Evolutionary conservation across 2,888 invertebrate species (phyloP).

Genomic region (Limnephilus lunatus): DNA sequence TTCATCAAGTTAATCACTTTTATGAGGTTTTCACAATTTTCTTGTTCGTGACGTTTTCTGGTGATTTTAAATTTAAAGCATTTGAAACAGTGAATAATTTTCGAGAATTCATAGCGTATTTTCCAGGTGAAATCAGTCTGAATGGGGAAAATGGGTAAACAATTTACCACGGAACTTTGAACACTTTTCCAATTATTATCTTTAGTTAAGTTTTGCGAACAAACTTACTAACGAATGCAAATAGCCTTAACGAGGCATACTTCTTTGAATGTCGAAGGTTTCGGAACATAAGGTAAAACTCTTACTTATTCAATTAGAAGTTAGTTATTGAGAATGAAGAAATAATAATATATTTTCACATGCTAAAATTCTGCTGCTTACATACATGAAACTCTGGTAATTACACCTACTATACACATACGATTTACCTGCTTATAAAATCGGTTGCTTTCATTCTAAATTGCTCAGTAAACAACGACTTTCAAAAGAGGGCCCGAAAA

Average conservation of each 20-base stretch:
- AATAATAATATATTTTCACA: too few relatives aligned
- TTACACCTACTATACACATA: not conserved
- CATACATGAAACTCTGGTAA: not conserved
- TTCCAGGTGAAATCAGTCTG: not conserved
- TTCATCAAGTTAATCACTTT: not conserved
- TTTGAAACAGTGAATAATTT: not conserved
- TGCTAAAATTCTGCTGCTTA: not conserved
- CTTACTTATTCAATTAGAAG: not conserved
- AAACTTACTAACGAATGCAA: constrained; percentile 34
- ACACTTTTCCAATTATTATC: constrained; percentile 28
- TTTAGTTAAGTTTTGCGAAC: not conserved
- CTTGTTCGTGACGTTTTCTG: too few relatives aligned
- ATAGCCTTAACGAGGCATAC: constrained; percentile 33
- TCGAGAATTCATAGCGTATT: not conserved
- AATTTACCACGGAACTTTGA: constrained; percentile 15
- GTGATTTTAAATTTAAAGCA: not conserved
- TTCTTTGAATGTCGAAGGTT: not conserved
- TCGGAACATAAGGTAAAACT: not conserved
- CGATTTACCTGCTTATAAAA: not conserved
- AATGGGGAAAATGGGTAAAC: not conserved
- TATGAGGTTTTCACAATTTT: too few relatives aligned
- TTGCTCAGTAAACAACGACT: too few relatives aligned
- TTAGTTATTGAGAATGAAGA: not conserved
- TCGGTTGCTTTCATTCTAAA: not conserved
- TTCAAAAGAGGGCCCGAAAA: too few relatives aligned